Conservation (phyloP, 2,888 invertebrate genomes). For the Dolomedes plantarius region DNA sequence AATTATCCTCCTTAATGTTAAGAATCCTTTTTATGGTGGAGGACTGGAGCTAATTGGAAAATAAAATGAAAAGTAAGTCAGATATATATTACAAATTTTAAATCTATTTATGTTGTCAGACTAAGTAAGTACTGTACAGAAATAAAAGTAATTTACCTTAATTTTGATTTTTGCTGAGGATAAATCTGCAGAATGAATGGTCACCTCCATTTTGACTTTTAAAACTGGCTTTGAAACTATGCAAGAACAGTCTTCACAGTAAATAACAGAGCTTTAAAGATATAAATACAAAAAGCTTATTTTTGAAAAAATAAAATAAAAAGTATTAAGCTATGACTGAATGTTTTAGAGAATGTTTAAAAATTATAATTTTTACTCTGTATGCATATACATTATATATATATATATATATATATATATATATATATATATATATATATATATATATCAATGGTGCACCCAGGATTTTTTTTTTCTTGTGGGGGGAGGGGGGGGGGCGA, state of each 20-base stretch:
- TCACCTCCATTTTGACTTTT: constrained; percentile 44
- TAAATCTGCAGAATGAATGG: background rate
- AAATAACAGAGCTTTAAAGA: constrained; percentile 32
- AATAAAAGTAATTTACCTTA: constrained; percentile 20
- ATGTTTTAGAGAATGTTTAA: too few species aligned
- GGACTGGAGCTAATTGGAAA: constrained; percentile 26
- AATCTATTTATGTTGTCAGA: background rate
- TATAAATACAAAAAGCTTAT: background rate
- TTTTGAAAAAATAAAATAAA: too few species aligned
- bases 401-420: too few species aligned
- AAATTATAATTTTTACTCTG: too few species aligned
- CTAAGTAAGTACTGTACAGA: background rate
- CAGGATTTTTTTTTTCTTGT: too few species aligned
- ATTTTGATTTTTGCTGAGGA: background rate
- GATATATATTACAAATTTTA: background rate
- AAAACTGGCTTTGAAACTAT: constrained; percentile 40
- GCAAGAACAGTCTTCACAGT: constrained; percentile 43
- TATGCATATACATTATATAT: too few species aligned
- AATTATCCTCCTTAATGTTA: constrained; percentile 22
- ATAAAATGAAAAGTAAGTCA: background rate
- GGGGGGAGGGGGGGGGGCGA: too few species aligned
- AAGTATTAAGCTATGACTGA: too few species aligned
- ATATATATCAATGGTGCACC: too few species aligned
- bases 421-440: too few species aligned
- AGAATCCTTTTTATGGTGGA: constrained; percentile 37